Evolutionary conservation across 2,113 vertebrate genomes (phyloP).

Genomic region (Mionectes macconnelli): DNA sequence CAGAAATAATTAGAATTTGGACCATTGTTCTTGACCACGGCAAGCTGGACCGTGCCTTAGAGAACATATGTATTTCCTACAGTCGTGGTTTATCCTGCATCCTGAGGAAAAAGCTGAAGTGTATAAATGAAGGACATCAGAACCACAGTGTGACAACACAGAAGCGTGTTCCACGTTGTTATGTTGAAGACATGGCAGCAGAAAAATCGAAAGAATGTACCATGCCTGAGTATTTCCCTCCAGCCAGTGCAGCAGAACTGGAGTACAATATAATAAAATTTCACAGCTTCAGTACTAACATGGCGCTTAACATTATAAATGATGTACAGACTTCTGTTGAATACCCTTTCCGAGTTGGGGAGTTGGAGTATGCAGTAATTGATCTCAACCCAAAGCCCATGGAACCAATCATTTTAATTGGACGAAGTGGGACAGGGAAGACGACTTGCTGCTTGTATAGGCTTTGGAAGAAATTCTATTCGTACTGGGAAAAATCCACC

Average conservation of each 20-base stretch:
- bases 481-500: conserved; percentile 75
- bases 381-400: conserved; percentile 75
- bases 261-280: conserved; percentile 85
- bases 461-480: conserved; percentile 80
- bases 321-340: conserved; percentile 73
- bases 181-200: conserved; percentile 71
- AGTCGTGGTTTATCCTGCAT: conserved; percentile 77
- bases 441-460: conserved; percentile 82
- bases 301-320: conserved; percentile 80
- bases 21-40: conserved; percentile 79
- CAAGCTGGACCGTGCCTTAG: conserved; percentile 71
- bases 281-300: conserved; percentile 83
- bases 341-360: conserved; percentile 82
- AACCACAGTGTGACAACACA: conserved; percentile 41
- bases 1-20: conserved; percentile 84
- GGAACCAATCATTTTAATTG: conserved; percentile 83
- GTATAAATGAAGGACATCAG: conserved; percentile 57
- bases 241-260: conserved; percentile 75
- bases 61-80: conserved; percentile 74
- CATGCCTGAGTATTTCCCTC: conserved; percentile 77
- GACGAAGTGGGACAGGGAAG: conserved; percentile 82
- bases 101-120: conserved; percentile 80
- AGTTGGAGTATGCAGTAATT: conserved; percentile 79
- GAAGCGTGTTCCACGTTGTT: conserved; percentile 75
- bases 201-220: background rate